Evolutionary conservation across 2,888 invertebrate genomes (phyloP), one percentile per base, ranked within the genome.

Genomic region (Diogma glabrata): DNA sequence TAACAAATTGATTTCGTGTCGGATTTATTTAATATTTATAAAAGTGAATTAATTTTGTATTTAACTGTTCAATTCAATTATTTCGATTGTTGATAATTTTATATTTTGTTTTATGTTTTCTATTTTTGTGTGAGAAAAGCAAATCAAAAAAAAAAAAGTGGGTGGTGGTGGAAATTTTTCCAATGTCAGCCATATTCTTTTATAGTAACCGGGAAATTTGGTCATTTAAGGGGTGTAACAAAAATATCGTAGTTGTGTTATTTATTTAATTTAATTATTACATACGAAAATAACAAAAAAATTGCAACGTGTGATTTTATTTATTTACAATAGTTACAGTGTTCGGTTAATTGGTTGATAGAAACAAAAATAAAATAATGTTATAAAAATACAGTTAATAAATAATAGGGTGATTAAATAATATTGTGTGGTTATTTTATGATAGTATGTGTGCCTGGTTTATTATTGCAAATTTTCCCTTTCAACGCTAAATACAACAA

Each of bases 171-270:
- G 24, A 24, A 46, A 46, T 16, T 46, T 46, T 46, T 46, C 24
- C 26, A 47, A 47, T 38, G 47, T 51, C 51, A 28, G 51, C 51
- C 51, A 51, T 51, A 45, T 51, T 51, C n/a, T 49, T 51, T 51
- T 33, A 38, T 47, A 36, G 33, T 51, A 51, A 51, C 51, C 51
- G 51, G 51, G 51, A 51, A 51, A 51, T 46, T 46, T 17, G 26
- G 16, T n/a, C 26, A 24, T 17, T 12, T 22, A 45, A 5, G 8
- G 46, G n/a, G 17, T 26, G 23, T 46, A 3, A 23, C 14, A n/a
- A n/a, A n/a, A n/a, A n/a, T n/a, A n/a, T n/a, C n/a, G 45, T 23
- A 3, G 23, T 14, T 45, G 45, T 26, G 16, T 46, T 46, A 46
- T 24, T 24, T 24, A 24, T 24, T 24, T 24, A 7, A 7, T 24